Conservation (phyloP, 2,888 invertebrate species). For the Hypena proboscidalis region DNA sequence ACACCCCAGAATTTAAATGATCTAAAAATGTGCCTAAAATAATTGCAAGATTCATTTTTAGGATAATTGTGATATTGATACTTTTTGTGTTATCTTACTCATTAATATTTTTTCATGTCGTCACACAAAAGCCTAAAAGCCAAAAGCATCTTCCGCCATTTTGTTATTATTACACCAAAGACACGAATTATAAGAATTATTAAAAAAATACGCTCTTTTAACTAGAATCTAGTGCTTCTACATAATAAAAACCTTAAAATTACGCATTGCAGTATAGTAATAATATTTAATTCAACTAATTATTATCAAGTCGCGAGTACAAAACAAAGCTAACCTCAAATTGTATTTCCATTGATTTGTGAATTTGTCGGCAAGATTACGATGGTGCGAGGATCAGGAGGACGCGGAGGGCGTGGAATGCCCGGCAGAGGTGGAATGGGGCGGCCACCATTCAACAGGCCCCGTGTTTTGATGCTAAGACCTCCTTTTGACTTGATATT, state of each 20-base stretch:
- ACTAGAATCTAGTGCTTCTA: neutral
- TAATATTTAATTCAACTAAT: neutral
- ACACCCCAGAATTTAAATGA: too few relatives aligned
- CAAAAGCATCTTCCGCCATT: conserved; percentile 15
- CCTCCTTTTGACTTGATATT: conserved; percentile 95
- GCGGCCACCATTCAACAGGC: conserved; percentile 76
- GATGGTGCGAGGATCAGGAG: conserved; percentile 90
- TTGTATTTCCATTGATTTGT: neutral
- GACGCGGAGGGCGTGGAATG: conserved; percentile 89
- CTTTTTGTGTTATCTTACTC: too few relatives aligned
- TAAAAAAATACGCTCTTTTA: neutral
- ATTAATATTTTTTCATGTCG: neutral
- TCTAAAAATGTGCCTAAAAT: too few relatives aligned
- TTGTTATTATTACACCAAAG: conserved; percentile 8
- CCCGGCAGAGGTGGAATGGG: conserved; percentile 87
- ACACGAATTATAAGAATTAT: neutral
- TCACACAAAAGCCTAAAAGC: neutral
- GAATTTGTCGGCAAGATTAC: too few relatives aligned
- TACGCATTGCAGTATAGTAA: neutral
- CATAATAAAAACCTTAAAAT: neutral
- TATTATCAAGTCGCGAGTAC: neutral
- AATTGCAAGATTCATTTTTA: neutral
- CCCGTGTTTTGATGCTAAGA: conserved; percentile 80
- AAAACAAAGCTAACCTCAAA: conserved; percentile 23
- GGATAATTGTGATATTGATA: too few relatives aligned